Base-by-base conservation (phyloP, 2,797 vertebrate species). In the Lithobates pipiens region DNA sequence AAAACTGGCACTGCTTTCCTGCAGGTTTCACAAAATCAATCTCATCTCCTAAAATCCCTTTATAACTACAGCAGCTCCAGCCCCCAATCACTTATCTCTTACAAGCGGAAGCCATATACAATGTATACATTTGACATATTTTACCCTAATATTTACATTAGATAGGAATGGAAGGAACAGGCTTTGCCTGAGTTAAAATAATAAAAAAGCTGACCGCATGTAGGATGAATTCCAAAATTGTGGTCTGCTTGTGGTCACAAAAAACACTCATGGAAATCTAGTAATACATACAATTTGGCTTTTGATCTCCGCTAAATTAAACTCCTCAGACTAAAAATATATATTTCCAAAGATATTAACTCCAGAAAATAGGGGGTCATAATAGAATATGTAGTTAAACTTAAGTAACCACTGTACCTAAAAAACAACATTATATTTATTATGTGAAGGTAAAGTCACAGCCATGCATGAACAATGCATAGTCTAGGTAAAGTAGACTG, bases 241-340 rank as follows among this genome's bases (percentile, higher is more conserved):
- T 65, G 61, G 61, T 65, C 61, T 23, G 61, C 61, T 25, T 25
- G 61, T 10, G 61, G 61, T 65, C 61, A 65, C 61, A 9, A 65
- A 65, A 65, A n/a, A 65, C 61, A 65, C 61, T 65, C n/a, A 23
- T 65, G 61, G 61, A 65, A 65, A 65, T 65, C 61, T 65, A 65
- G 61, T 65, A 65, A 65, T 65, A 65, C 61, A 25, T 65, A 25
- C n/a, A 65, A 25, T 65, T 65, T 65, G 21, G 61, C 21, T 65
- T 65, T 65, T 65, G n/a, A 65, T 65, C 61, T 65, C 61, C 61
- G 10, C 9, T 25, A 65, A 65, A 65, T 65, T 65, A 65, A 65
- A 65, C 23, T 65, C 23, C 61, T 65, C n/a, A 23, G 6, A 65
- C 23, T 65, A 65, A 65, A 65, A 65, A 13, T 65, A 65, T 25